Base-by-base conservation (phyloP, 1,140 invertebrate genomes). In the Trichonephila inaurata region DNA sequence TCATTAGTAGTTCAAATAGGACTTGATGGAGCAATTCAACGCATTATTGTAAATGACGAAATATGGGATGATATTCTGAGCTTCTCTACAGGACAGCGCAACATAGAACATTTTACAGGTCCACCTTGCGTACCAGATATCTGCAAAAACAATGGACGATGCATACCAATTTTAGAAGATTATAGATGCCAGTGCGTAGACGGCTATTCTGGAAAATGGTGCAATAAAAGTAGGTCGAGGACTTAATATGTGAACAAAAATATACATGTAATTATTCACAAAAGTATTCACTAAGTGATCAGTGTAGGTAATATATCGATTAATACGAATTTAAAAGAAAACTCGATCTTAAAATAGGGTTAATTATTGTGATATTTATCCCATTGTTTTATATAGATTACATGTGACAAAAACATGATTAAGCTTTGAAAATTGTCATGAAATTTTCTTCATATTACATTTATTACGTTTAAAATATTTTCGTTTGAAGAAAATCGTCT, bases 11-110 rank as follows among this genome's bases (percentile, higher is more conserved):
- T 94, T 1, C 93, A 94, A 69, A 97, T 97, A 95, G 97, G 98
- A 95, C 97, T 98, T 94, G 97, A 97, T 95, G 98, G 98, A 89
- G 97, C 98, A 6, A 97, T 99, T 94, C 98, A 99, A 96, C 97
- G 97, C 95, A 96, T 99, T 94, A 97, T 97, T 95, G 97, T 98
- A 81, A 98, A 98, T 96, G 98, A 97, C n/a, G 97, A 97, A 61
- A 95, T 96, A 7, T 95, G 96, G 89, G 96, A 96, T 96, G 97
- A 96, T 94, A 95, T 96, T 51, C 94, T 96, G 87, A 94, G 95
- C 10, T 94, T 95, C 44, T 95, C 96, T 0, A 95, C 94, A 5
- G 95, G 95, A 21, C 95, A 95, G n/a, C 93, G 95, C 58, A 96
- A 97, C 94, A 96, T 97, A 2, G 96, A 96, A 33, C 96, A 96